phyloP scores from a whole-genome alignment of 2,888 invertebrate species.

The Piscicola geometra region DNA sequence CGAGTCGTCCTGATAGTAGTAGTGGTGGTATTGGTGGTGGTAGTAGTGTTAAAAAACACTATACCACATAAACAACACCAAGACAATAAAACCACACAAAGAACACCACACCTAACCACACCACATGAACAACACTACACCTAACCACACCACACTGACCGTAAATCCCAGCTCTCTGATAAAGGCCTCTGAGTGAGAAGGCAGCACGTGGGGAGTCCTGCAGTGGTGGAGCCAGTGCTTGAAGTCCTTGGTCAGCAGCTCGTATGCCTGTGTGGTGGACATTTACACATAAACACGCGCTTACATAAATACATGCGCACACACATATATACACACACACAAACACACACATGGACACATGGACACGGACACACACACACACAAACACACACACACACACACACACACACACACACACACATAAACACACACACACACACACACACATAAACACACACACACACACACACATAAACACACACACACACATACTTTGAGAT shows the following conservation, averaged over 20 bases:
- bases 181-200: conserved; percentile 14
- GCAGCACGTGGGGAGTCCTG: conserved; percentile 31
- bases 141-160: background rate
- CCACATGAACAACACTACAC: background rate
- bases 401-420: no score
- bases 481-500: conserved; percentile 44
- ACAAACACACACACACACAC: no score
- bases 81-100: background rate
- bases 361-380: no score
- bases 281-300: no score
- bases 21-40: background rate
- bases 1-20: conserved; percentile 19
- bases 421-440: no score
- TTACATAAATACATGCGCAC: no score
- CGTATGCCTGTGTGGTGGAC: conserved; percentile 28
- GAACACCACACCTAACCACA: background rate
- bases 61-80: background rate
- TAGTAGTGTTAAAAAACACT: background rate
- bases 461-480: no score
- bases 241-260: conserved; percentile 23
- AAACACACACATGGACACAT: no score
- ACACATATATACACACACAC: no score
- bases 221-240: conserved; percentile 21
- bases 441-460: no score
- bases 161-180: conserved; percentile 28